Evolutionary conservation across 2,797 vertebrate species (phyloP).

Genomic region (Myripristis murdjan): DNA sequence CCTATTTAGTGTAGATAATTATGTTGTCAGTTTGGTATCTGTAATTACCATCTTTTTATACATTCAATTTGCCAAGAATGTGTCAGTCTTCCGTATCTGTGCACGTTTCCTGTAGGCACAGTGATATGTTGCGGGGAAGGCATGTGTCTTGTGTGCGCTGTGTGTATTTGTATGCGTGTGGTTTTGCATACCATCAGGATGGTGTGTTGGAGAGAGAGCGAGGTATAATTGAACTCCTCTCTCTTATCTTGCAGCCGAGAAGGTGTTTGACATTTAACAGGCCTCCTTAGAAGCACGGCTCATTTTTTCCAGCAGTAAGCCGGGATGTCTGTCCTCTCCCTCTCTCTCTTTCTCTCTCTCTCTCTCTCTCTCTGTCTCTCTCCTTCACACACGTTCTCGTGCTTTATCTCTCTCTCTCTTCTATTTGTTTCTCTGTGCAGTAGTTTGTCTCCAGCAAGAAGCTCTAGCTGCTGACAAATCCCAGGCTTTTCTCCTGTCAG

Average conservation of each 20-base stretch:
- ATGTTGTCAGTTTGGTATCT: conserved; percentile 1
- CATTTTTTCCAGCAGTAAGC: conserved; percentile 38
- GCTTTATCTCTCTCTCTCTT: conserved; percentile 26
- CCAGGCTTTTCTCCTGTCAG: conserved; percentile 40
- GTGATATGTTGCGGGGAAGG: background rate
- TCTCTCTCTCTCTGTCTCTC: too few relatives aligned
- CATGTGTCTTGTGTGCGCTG: conserved; percentile 22
- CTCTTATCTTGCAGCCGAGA: conserved; percentile 73
- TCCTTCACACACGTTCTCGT: background rate
- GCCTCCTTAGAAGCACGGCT: conserved; percentile 53
- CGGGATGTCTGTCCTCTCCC: conserved; percentile 34
- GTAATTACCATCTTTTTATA: conserved; percentile 5
- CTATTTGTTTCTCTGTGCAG: conserved; percentile 34
- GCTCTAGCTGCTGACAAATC: conserved; percentile 46
- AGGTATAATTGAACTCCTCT: conserved; percentile 61
- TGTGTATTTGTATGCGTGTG: conserved; percentile 26
- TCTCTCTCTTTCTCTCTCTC: background rate
- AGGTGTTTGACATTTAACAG: conserved; percentile 81
- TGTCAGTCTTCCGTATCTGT: conserved; percentile 15
- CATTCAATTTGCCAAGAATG: background rate
- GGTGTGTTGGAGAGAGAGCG: conserved; percentile 37
- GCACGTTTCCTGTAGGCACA: conserved; percentile 8
- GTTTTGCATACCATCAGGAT: conserved; percentile 15
- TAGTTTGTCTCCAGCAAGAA: conserved; percentile 49
- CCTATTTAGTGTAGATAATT: background rate